Conservation (phyloP, 1,140 invertebrate species). For the Proales similis region DNA sequence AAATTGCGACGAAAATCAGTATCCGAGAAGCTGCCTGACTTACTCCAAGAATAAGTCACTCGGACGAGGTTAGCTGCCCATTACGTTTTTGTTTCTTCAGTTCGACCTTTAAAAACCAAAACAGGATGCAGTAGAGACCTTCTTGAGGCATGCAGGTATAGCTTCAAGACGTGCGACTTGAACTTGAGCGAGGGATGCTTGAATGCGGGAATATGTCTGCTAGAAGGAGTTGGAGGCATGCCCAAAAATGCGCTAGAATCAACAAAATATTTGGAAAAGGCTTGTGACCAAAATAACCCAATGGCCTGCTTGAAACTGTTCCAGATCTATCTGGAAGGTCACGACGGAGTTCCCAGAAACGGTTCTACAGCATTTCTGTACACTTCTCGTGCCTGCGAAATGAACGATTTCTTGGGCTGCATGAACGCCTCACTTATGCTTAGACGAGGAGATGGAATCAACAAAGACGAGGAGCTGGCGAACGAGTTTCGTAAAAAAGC, state of each 20-base stretch:
- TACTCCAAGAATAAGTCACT: conserved; percentile 16
- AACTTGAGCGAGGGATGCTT: conserved; percentile 26
- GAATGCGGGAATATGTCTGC: conserved; percentile 14
- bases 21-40: conserved; percentile 15
- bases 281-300: conserved; percentile 30
- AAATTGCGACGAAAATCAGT: conserved; percentile 35
- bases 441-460: conserved; percentile 15
- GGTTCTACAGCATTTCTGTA: conserved; percentile 12
- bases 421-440: conserved; percentile 36
- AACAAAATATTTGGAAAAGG: background rate
- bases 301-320: conserved; percentile 29
- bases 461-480: conserved; percentile 16
- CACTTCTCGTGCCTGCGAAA: conserved; percentile 1
- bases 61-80: conserved; percentile 8
- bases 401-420: conserved; percentile 25
- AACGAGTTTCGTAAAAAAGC: conserved; percentile 21
- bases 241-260: conserved; percentile 11
- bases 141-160: conserved; percentile 6
- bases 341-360: conserved; percentile 18
- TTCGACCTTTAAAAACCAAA: background rate
- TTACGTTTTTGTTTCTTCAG: background rate
- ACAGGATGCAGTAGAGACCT: conserved; percentile 7
- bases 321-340: conserved; percentile 29
- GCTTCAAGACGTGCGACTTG: conserved; percentile 22
- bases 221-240: conserved; percentile 3